A percentile compares a stretch with the other conserved stretches of the same genome.
Evolutionary conservation across 2,113 vertebrate species (phyloP).

Genomic region (Malurus melanocephalus): DNA sequence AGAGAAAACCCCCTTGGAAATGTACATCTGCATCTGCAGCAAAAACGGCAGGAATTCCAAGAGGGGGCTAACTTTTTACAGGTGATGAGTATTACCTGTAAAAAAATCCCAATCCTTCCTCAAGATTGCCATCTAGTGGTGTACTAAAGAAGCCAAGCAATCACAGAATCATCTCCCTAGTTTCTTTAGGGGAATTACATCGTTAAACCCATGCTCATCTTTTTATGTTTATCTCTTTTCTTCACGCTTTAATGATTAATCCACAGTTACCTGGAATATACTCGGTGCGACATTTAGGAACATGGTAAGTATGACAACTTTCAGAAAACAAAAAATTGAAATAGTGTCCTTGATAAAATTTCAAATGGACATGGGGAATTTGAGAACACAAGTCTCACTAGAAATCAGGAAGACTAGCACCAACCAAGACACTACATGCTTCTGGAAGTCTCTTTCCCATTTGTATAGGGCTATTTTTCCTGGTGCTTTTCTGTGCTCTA

Average conservation of each 20-base stretch:
- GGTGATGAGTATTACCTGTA: accelerated
- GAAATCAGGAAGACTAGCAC: not conserved
- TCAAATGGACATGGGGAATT: not conserved
- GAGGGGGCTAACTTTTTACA: not conserved
- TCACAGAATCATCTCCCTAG: accelerated
- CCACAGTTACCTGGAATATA: not conserved
- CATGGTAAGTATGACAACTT: not conserved
- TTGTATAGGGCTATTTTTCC: not conserved
- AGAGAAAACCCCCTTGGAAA: not conserved
- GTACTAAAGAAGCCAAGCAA: not conserved
- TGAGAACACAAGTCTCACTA: not conserved
- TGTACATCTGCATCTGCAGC: not conserved
- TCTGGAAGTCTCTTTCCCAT: not conserved
- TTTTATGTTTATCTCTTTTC: not conserved
- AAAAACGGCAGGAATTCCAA: not conserved
- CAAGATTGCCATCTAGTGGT: constrained; percentile 59
- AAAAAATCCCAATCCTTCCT: not conserved
- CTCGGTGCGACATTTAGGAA: not conserved
- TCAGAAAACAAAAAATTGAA: not conserved
- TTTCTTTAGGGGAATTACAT: not conserved
- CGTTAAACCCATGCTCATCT: not conserved
- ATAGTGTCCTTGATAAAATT: not conserved
- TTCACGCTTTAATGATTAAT: not conserved
- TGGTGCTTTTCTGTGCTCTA: not conserved
- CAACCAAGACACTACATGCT: not conserved